Percentiles rank a stretch among this genome's conserved stretches.
Evolutionary conservation across 2,888 invertebrate genomes (phyloP).

Genomic region (Ectobius pallidus): DNA sequence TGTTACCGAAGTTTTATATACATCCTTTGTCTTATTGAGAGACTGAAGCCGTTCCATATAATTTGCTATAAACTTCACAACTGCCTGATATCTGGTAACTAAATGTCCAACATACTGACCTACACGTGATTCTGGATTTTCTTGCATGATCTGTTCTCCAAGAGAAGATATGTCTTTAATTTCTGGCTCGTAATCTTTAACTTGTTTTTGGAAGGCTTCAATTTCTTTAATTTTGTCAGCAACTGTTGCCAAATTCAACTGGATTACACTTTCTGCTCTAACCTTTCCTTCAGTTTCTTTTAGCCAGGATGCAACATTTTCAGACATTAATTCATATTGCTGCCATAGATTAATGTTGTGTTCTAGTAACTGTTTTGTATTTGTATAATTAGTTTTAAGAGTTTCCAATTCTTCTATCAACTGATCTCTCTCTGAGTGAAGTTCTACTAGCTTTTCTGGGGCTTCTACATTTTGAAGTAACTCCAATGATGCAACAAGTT

Average conservation of each 20-base stretch:
- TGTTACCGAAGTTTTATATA: slow-evolving; percentile 68
- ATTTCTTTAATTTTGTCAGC: slow-evolving; percentile 73
- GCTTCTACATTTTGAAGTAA: slow-evolving; percentile 76
- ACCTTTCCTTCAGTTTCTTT: slow-evolving; percentile 80
- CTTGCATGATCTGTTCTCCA: slow-evolving; percentile 73
- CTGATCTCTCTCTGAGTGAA: slow-evolving; percentile 72
- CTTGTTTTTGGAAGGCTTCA: slow-evolving; percentile 65
- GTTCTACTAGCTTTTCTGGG: slow-evolving; percentile 68
- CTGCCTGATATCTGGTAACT: slow-evolving; percentile 74
- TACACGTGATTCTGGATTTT: slow-evolving; percentile 83
- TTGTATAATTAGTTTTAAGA: slow-evolving; percentile 68
- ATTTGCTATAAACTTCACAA: slow-evolving; percentile 71
- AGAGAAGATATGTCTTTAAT: slow-evolving; percentile 70
- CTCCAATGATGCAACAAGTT: slow-evolving; percentile 73
- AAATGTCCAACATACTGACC: slow-evolving; percentile 82
- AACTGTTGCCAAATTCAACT: slow-evolving; percentile 71
- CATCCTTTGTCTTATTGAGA: slow-evolving; percentile 71
- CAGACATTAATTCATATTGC: slow-evolving; percentile 78
- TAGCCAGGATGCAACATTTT: slow-evolving; percentile 75
- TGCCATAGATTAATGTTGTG: slow-evolving; percentile 79
- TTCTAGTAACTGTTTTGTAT: slow-evolving; percentile 71
- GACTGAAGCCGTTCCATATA: slow-evolving; percentile 75
- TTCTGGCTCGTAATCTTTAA: slow-evolving; percentile 68
- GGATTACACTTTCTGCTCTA: slow-evolving; percentile 72
- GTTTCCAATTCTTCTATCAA: slow-evolving; percentile 74